Percentiles rank a stretch among this genome's conserved stretches.
phyloP scores from a whole-genome alignment of 2,113 vertebrate genomes.

The Lates calcarifer region DNA sequence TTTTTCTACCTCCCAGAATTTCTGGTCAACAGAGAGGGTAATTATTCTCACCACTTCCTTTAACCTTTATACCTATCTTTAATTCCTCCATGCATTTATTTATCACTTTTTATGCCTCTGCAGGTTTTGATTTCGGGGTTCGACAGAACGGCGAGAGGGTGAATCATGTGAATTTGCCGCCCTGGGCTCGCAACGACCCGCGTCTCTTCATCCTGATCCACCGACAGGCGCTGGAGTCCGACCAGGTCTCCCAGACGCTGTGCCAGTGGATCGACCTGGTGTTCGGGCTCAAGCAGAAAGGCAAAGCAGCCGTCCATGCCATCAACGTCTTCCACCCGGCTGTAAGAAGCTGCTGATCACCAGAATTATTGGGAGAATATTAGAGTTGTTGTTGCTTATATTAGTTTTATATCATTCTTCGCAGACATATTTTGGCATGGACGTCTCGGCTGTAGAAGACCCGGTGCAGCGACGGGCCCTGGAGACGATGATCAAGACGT shows the following conservation, averaged over 20 bases:
- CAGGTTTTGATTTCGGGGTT: constrained; percentile 98
- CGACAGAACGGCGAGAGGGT: constrained; percentile 97
- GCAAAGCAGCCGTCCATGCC: constrained; percentile 96
- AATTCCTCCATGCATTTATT: background rate
- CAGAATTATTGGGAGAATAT: background rate
- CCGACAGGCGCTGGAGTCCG: constrained; percentile 96
- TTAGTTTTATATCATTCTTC: background rate
- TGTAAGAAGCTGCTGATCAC: constrained; percentile 81
- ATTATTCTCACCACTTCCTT: constrained; percentile 4
- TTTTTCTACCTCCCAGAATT: constrained; percentile 99
- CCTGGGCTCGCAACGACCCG: constrained; percentile 97
- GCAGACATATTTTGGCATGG: constrained; percentile 99
- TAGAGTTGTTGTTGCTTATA: background rate
- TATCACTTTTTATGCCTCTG: background rate
- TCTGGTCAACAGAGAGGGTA: constrained; percentile 97
- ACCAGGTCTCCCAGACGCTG: constrained; percentile 96
- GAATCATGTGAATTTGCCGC: constrained; percentile 97
- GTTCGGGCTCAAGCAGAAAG: constrained; percentile 98
- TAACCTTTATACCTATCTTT: background rate
- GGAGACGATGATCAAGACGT: constrained; percentile 99
- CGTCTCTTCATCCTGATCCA: constrained; percentile 97
- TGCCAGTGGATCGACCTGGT: constrained; percentile 99
- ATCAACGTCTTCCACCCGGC: constrained; percentile 99
- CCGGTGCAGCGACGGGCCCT: constrained; percentile 96
- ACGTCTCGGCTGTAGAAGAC: constrained; percentile 98